A percentile compares a stretch with the other conserved stretches of the same genome.
Evolutionary conservation across 2,113 vertebrate genomes (phyloP).

Genomic region (Stigmatopora nigra): DNA sequence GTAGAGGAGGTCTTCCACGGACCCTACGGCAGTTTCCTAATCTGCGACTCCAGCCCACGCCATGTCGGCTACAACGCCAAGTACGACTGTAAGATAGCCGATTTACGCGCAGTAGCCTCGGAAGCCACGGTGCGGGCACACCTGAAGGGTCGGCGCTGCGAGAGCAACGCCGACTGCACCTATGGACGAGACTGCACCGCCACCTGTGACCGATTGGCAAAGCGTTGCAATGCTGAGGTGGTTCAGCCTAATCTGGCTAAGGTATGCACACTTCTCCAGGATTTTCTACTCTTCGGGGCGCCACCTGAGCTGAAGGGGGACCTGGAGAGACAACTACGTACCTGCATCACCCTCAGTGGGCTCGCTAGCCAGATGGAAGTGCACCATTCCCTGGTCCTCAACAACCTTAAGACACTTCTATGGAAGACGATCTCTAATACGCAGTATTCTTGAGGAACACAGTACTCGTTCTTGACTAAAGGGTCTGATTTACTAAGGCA

Average conservation of each 20-base stretch:
- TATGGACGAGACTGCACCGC: constrained; percentile 84
- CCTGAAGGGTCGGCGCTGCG: constrained; percentile 82
- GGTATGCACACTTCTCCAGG: constrained; percentile 82
- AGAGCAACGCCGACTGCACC: constrained; percentile 86
- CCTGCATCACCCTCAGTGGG: constrained; percentile 89
- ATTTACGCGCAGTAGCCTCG: constrained; percentile 81
- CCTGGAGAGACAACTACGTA: constrained; percentile 85
- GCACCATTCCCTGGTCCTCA: constrained; percentile 90
- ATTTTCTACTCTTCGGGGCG: constrained; percentile 82
- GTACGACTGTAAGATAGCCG: constrained; percentile 90
- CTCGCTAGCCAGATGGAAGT: constrained; percentile 94
- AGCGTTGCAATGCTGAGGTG: constrained; percentile 86
- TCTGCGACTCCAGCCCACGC: constrained; percentile 81
- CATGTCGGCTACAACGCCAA: constrained; percentile 85
- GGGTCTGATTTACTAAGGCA: background rate
- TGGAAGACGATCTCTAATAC: constrained; percentile 96
- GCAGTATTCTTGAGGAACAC: constrained; percentile 78
- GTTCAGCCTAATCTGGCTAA: constrained; percentile 95
- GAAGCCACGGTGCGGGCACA: constrained; percentile 79
- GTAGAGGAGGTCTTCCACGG: constrained; percentile 97
- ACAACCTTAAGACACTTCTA: constrained; percentile 91
- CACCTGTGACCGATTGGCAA: constrained; percentile 82
- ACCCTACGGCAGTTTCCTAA: constrained; percentile 85
- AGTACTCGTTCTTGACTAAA: background rate
- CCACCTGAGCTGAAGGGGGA: constrained; percentile 77